A percentile compares a stretch with the other conserved stretches of the same genome.
Conservation (phyloP, 2,888 invertebrate species). For the Graphium colonna region DNA sequence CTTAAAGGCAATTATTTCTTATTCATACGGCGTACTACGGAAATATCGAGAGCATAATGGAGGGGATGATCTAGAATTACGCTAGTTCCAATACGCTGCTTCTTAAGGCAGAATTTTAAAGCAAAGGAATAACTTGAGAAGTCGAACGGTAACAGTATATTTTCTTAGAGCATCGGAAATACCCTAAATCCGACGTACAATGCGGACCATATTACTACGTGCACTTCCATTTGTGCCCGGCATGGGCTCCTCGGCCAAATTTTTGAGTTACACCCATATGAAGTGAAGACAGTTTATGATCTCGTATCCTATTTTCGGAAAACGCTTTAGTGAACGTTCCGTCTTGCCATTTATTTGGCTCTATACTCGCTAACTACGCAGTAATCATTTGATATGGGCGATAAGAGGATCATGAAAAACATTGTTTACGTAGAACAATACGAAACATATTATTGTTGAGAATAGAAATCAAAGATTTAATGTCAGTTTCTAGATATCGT, state of each 20-base stretch:
- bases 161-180: constrained; percentile 50
- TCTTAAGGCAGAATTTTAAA: constrained; percentile 18
- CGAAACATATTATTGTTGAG: no score
- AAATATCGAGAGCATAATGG: constrained; percentile 2
- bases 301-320: constrained; percentile 54
- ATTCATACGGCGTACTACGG: neutral
- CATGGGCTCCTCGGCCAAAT: constrained; percentile 63
- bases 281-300: constrained; percentile 68
- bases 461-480: no score
- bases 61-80: constrained; percentile 12
- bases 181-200: constrained; percentile 59
- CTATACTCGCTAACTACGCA: constrained; percentile 40
- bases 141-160: constrained; percentile 45
- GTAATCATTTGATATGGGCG: constrained; percentile 36
- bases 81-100: constrained; percentile 8
- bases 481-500: no score
- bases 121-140: constrained; percentile 41
- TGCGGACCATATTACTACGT: constrained; percentile 58
- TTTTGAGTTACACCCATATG: constrained; percentile 67
- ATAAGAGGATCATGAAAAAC: neutral
- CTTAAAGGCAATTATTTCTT: neutral
- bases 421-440: neutral
- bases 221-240: constrained; percentile 56
- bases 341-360: constrained; percentile 59
- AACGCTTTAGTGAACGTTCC: constrained; percentile 47